Base-by-base conservation (phyloP, 2,113 vertebrate genomes). In the Petroica traversi region DNA sequence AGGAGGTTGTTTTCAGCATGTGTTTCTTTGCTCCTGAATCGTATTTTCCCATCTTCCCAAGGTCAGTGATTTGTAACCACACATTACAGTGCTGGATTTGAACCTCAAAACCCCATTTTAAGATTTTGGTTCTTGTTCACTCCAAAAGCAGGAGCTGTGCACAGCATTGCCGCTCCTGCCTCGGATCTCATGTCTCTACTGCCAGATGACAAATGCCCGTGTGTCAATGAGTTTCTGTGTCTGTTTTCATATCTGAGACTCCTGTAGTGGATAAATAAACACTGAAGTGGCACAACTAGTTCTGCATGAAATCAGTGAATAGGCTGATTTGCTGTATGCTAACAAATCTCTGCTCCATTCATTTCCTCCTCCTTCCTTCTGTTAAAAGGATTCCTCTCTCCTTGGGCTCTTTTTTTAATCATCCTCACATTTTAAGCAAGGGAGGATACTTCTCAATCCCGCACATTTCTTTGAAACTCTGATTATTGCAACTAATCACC, bases 261-360 rank as follows among this genome's bases (percentile, higher is more conserved):
- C 58, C 57, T 46, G 19, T 2, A 58, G 64, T 22, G 19, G 74
- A 72, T 91, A 89, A 92, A 92, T 29, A 95, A 92, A 92, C 79
- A 84, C 31, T 66, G 17, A 92, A 94, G 92, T 81, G 31, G 95
- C 73, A 89, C 64, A 78, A 94, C 94, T 41, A 48, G 91, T 94
- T 94, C 91, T 91, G 72, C 92, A 31, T 2, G 3, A 85, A 93
- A 36, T 38, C 7, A 0, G 25, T 78, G 79, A 93, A 88, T 23
- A 80, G 41, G 33, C 43, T 90, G 76, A 62, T 74, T 43, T 14
- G 19, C 41, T 63, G n/a, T 26, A 69, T 83, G 77, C 72, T 81
- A 89, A 91, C 64, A 94, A 74, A 80, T 33, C 75, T 63, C 55
- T 7, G 0, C 46, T 88, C 33, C 4, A 4, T 51, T 86, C 13